A percentile compares a stretch with the other conserved stretches of the same genome.
Evolutionary conservation across 2,113 vertebrate species (phyloP).

Genomic region (Neodontobutis hainanensis): DNA sequence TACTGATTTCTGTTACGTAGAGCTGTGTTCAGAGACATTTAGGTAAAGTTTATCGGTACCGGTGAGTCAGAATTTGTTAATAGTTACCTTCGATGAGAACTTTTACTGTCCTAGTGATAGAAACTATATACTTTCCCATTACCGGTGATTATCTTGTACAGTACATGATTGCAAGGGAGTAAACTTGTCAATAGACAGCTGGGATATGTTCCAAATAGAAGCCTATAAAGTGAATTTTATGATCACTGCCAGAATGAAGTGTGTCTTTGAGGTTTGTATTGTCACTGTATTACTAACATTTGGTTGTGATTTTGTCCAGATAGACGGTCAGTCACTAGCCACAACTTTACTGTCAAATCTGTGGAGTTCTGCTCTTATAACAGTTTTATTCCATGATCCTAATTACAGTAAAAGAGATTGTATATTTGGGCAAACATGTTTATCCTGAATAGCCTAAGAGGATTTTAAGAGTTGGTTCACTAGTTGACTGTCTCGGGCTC

Average conservation of each 20-base stretch:
- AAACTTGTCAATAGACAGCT: neutral
- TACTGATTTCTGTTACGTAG: neutral
- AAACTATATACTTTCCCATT: neutral
- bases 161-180: neutral
- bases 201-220: neutral
- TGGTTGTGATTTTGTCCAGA: constrained; percentile 1
- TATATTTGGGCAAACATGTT: neutral
- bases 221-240: neutral
- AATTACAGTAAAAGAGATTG: neutral
- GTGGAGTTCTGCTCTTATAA: too few species aligned
- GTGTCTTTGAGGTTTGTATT: neutral
- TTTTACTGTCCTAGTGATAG: neutral
- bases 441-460: too few species aligned
- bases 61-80: neutral
- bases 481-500: constrained; percentile 23
- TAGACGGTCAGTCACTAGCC: constrained; percentile 3
- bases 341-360: neutral
- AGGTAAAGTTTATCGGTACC: constrained; percentile 19
- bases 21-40: neutral
- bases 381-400: too few species aligned
- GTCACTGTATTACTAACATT: neutral
- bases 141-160: neutral
- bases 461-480: constrained; percentile 4
- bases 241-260: too few species aligned
- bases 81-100: neutral